These are phyloP conservation scores for Rafetus swinhoei DNA, from an alignment of 2,113 vertebrate genomes.

Conservation along the genomic window DNA sequence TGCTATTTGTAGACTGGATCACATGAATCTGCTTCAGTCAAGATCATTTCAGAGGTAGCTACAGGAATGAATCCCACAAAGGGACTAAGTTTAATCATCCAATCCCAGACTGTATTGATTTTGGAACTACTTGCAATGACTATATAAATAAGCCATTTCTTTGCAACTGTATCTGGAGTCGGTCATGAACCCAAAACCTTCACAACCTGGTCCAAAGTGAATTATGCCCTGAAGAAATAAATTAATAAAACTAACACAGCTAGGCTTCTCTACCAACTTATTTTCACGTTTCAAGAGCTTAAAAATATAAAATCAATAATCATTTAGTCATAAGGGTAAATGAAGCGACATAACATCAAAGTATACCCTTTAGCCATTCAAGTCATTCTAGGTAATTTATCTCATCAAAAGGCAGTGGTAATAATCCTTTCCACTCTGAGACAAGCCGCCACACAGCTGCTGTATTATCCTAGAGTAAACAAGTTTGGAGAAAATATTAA, in stretches of 20 bases:
- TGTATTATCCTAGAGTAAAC: constrained; percentile 89
- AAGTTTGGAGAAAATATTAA: constrained; percentile 91
- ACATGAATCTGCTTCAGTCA: constrained; percentile 80
- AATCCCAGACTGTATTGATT: constrained; percentile 90
- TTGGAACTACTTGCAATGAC: constrained; percentile 87
- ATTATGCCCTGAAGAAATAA: constrained; percentile 91
- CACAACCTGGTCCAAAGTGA: constrained; percentile 84
- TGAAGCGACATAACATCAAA: constrained; percentile 92
- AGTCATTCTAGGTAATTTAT: constrained; percentile 89
- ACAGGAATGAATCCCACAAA: constrained; percentile 85
- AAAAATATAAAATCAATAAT: constrained; percentile 97
- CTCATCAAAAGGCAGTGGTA: constrained; percentile 87
- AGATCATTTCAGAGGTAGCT: constrained; percentile 79
- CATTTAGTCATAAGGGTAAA: constrained; percentile 96
- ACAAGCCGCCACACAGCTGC: constrained; percentile 84
- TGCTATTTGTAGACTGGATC: constrained; percentile 80
- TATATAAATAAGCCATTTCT: constrained; percentile 91
- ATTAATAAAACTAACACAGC: constrained; percentile 90
- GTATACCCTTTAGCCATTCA: constrained; percentile 90
- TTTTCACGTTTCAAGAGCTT: constrained; percentile 90
- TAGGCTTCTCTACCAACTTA: constrained; percentile 84
- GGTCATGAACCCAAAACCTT: constrained; percentile 89
- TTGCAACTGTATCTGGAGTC: constrained; percentile 85
- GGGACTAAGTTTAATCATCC: constrained; percentile 89
- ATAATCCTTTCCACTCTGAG: constrained; percentile 87